Evolutionary conservation across 2,888 invertebrate genomes (phyloP).

Genomic region (Rhamphomyia laevipes): DNA sequence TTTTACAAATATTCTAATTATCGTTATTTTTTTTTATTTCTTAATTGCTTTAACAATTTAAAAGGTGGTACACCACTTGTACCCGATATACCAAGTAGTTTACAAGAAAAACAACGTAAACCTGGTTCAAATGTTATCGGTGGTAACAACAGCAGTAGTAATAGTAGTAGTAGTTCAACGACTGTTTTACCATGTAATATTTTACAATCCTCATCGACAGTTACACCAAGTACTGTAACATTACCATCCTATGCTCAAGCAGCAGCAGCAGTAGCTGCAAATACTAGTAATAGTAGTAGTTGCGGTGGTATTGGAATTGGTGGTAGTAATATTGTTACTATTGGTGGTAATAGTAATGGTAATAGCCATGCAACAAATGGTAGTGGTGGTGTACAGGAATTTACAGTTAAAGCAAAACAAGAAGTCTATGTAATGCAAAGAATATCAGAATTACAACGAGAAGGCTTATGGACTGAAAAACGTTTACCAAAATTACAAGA

Average conservation of each 20-base stretch:
- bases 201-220: constrained; percentile 10
- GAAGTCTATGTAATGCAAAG: constrained; percentile 90
- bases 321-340: constrained; percentile 25
- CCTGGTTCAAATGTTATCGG: too few relatives aligned
- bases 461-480: constrained; percentile 90
- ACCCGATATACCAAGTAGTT: constrained; percentile 24
- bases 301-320: constrained; percentile 20
- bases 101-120: constrained; percentile 18
- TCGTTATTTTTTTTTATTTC: constrained; percentile 9
- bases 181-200: constrained; percentile 16
- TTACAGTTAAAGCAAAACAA: constrained; percentile 76
- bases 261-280: constrained; percentile 9
- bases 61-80: constrained; percentile 44
- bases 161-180: constrained; percentile 10
- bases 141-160: background rate
- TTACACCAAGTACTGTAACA: constrained; percentile 12
- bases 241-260: constrained; percentile 3
- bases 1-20: constrained; percentile 1
- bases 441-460: constrained; percentile 81
- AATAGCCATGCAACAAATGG: background rate
- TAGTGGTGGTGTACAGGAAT: constrained; percentile 38
- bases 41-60: constrained; percentile 15
- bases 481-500: constrained; percentile 86
- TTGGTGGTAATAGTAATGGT: background rate
- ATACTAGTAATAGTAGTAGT: constrained; percentile 14